A percentile compares a stretch with the other conserved stretches of the same genome.
Evolutionary conservation across 2,888 invertebrate species (phyloP).

Genomic region (Cryptophagus acutangulus): DNA sequence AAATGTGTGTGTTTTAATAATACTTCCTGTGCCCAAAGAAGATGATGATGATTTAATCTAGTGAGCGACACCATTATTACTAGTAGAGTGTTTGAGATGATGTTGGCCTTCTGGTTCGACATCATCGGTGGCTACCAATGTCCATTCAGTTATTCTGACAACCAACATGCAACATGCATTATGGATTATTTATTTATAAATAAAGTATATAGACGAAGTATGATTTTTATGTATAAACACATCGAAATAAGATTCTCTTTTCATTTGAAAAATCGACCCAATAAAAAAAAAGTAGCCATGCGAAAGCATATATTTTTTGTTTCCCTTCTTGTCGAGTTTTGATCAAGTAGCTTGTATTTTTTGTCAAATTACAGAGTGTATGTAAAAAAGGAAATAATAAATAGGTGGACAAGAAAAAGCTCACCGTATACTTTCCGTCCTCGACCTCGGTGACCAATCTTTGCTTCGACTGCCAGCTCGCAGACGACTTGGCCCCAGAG

Average conservation of each 20-base stretch:
- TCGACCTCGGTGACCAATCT: slow-evolving; percentile 76
- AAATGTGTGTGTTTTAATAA: not conserved
- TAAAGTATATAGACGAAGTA: slow-evolving; percentile 1
- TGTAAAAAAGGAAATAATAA: not conserved
- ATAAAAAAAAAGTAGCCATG: too few species aligned
- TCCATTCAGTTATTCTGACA: slow-evolving; percentile 42
- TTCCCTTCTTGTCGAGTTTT: not conserved
- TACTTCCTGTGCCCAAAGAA: not conserved
- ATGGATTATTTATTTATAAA: slow-evolving; percentile 9
- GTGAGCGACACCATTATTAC: slow-evolving; percentile 6
- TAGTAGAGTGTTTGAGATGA: not conserved
- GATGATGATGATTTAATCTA: not conserved
- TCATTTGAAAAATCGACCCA: too few species aligned
- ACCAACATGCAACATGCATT: slow-evolving; percentile 37
- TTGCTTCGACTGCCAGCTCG: slow-evolving; percentile 70
- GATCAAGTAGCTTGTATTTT: not conserved
- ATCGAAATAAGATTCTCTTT: too few species aligned
- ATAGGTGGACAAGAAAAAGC: slow-evolving; percentile 17
- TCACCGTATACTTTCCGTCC: slow-evolving; percentile 80
- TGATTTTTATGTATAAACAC: slow-evolving; percentile 2
- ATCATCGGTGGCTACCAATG: slow-evolving; percentile 38
- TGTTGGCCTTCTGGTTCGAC: slow-evolving; percentile 17
- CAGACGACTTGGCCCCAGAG: slow-evolving; percentile 57
- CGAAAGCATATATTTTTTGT: too few species aligned
- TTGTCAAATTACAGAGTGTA: not conserved